Base-by-base conservation (phyloP, 2,113 vertebrate species). In the Acrocephalus arundinaceus region DNA sequence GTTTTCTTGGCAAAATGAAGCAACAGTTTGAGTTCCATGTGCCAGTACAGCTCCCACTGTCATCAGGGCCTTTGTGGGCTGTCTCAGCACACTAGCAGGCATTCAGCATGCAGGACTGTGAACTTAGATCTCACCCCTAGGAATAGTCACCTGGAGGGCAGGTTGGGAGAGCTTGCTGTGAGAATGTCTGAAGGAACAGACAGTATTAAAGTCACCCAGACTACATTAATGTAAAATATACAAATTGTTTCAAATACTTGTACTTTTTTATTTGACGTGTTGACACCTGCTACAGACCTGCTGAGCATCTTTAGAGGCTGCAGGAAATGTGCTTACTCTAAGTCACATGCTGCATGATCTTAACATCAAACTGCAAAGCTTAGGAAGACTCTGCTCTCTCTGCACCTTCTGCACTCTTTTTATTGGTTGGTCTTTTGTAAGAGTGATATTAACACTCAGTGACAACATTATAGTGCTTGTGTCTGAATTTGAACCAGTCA, bases 51-150 rank as follows among this genome's bases (percentile, higher is more conserved):
- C 70, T 92, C 57, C 78, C 13, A 10, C 12, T 59, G 51, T 49
- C 27, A 5, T 41, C 43, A 76, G 25, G 43, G 30, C 9, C 39
- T 91, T 58, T 67, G 33, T 6, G 7, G 43, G 33, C 25, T 87
- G 23, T 49, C 35, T 70, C 72, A 67, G 30, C 15, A 66, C 43
- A 27, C 3, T 0, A 28, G 28, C 16, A 54, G 41, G 10, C 66
- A 46, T 59, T 82, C 13, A 51, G 46, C 13, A 1, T 39, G 88
- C 0, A 0, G 37, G 13, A 37, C 20, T 48, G 8, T 4, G 8
- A 25, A 25, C 23, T 62, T 55, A 45, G 24, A 45, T 70, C 27
- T 63, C 41, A 59, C 6, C 28, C 13, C 8, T 41, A 55, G 49
- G 90, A 91, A 81, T 54, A 66, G 7, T 84, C 25, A 54, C 28